phyloP scores from a whole-genome alignment of 37 sponge, comb jelly and placozoan genomes.

The Petrosia ficiformis region DNA sequence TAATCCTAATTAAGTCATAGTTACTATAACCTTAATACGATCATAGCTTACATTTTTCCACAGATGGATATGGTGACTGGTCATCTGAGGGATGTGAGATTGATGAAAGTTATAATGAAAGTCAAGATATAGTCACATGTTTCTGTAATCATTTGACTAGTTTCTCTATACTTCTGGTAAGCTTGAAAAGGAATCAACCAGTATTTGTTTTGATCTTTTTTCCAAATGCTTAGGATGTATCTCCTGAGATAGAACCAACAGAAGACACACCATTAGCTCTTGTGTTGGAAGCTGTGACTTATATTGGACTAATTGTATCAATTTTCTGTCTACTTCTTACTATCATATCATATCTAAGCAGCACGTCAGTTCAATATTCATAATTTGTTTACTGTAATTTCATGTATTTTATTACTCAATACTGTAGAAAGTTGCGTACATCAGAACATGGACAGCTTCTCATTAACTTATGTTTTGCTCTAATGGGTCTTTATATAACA shows the following conservation, averaged over 20 bases:
- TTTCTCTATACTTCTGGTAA: slow-evolving; percentile 7
- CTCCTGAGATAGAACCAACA: neutral
- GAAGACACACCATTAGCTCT: neutral
- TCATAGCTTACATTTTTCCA: neutral
- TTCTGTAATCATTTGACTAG: slow-evolving; percentile 2
- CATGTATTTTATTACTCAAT: neutral
- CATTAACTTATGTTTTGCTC: slow-evolving; percentile 42
- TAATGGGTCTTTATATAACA: slow-evolving; percentile 31
- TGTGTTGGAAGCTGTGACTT: slow-evolving; percentile 24
- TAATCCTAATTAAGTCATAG: neutral
- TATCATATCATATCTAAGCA: slow-evolving; percentile 28
- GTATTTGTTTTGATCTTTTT: neutral
- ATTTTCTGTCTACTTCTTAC: slow-evolving; percentile 24
- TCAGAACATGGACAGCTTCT: slow-evolving; percentile 37
- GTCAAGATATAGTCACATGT: slow-evolving; percentile 5
- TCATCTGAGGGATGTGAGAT: slow-evolving; percentile 25
- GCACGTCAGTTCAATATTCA: slow-evolving; percentile 72
- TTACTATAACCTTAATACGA: too few species aligned
- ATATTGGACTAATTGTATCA: slow-evolving; percentile 55
- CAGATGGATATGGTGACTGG: slow-evolving; percentile 47
- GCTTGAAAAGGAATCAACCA: neutral
- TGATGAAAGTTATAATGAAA: neutral
- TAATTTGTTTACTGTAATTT: too few species aligned
- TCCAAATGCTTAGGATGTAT: slow-evolving; percentile 9
- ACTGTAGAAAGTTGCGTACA: slow-evolving; percentile 38